Conservation (phyloP, 2,888 invertebrate species). For the Pantelozetes paolii region DNA sequence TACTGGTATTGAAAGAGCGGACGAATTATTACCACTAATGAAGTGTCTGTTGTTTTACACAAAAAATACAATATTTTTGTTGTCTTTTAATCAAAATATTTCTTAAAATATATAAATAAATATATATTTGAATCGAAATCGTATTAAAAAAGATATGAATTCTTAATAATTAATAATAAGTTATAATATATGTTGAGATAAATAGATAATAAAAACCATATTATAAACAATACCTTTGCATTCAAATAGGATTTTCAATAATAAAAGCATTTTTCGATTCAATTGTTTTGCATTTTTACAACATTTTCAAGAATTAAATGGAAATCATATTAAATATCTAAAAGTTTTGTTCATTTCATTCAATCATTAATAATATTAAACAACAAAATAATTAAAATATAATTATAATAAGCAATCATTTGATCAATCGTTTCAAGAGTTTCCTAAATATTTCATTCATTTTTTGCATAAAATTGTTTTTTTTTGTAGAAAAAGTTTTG, state of each 20-base stretch:
- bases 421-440: not conserved
- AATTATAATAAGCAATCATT: slow-evolving; percentile 4
- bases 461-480: not conserved
- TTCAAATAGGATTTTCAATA: not conserved
- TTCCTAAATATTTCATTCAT: not conserved
- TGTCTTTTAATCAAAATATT: not conserved
- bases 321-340: slow-evolving; percentile 26
- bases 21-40: not conserved
- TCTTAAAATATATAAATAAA: slow-evolving; percentile 1
- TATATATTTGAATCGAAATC: slow-evolving; percentile 4
- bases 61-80: not conserved
- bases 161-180: slow-evolving; percentile 31
- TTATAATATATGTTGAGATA: too few relatives aligned
- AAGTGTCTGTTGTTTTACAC: not conserved
- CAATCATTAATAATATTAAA: slow-evolving; percentile 2
- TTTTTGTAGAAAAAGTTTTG: too few relatives aligned
- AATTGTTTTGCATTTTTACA: not conserved
- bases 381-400: not conserved
- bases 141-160: slow-evolving; percentile 34
- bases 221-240: slow-evolving; percentile 30
- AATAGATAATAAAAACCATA: slow-evolving; percentile 24
- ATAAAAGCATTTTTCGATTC: not conserved
- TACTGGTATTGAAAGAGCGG: slow-evolving; percentile 24
- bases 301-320: not conserved
- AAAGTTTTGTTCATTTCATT: not conserved